phyloP scores from a whole-genome alignment of 1,140 invertebrate genomes.

The Lasaia peninsularis region DNA sequence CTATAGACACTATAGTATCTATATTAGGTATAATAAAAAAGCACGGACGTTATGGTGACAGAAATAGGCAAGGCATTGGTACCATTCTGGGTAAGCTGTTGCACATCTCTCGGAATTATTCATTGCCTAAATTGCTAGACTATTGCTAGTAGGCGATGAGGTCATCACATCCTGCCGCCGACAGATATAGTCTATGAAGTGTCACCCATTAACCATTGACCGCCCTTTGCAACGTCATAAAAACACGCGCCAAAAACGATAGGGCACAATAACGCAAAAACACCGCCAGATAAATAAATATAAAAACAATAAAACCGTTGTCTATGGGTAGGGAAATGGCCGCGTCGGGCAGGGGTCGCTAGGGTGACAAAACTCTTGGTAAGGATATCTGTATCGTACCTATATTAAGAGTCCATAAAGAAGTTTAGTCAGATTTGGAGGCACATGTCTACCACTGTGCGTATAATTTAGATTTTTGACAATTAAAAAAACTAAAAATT shows the following conservation, averaged over 20 bases:
- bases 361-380: conserved; percentile 32
- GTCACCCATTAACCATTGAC: conserved; percentile 27
- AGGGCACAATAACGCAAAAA: conserved; percentile 52
- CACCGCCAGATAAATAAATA: conserved; percentile 69
- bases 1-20: too few species aligned
- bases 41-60: too few species aligned
- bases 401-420: not conserved
- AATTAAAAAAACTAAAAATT: too few species aligned
- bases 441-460: too few species aligned
- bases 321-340: conserved; percentile 67
- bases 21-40: too few species aligned
- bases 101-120: too few species aligned
- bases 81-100: too few species aligned
- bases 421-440: not conserved
- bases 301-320: conserved; percentile 75
- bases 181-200: conserved; percentile 33
- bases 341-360: conserved; percentile 45
- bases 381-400: not conserved
- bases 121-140: too few species aligned
- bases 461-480: too few species aligned
- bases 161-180: too few species aligned
- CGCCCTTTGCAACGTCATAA: conserved; percentile 52
- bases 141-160: too few species aligned
- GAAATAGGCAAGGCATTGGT: too few species aligned
- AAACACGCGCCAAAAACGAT: conserved; percentile 45